phyloP scores from a whole-genome alignment of 2,888 invertebrate genomes.

The Dorcus hopei region DNA sequence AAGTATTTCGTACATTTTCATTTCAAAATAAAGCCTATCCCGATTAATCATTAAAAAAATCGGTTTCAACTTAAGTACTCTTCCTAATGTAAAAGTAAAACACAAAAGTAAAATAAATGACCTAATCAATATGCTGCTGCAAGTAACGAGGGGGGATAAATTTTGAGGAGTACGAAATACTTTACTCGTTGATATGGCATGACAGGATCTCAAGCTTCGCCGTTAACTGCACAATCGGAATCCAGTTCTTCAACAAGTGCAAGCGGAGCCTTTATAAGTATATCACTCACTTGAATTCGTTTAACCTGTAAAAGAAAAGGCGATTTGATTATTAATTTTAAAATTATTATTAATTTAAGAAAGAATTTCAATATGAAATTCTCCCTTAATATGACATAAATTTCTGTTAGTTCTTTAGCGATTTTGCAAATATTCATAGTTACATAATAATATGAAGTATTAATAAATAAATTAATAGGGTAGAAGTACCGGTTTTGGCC shows the following conservation, averaged over 20 bases:
- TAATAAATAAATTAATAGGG: too few relatives aligned
- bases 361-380: too few relatives aligned
- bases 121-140: not conserved
- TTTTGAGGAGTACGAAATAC: slow-evolving; percentile 20
- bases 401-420: too few relatives aligned
- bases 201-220: slow-evolving; percentile 18
- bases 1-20: slow-evolving; percentile 16
- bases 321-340: not conserved
- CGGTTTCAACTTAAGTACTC: too few relatives aligned
- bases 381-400: too few relatives aligned
- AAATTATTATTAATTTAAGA: too few relatives aligned
- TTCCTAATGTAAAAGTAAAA: not conserved
- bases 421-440: too few relatives aligned
- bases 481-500: too few relatives aligned
- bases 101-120: not conserved
- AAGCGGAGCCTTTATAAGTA: slow-evolving; percentile 44
- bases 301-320: slow-evolving; percentile 41
- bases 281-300: slow-evolving; percentile 42
- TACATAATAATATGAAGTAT: too few relatives aligned
- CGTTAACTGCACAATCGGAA: slow-evolving; percentile 26
- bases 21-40: slow-evolving; percentile 5
- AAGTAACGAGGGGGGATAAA: not conserved
- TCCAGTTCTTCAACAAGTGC: slow-evolving; percentile 45
- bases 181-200: slow-evolving; percentile 26
- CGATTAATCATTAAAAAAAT: slow-evolving; percentile 2